Evolutionary conservation across 1,140 invertebrate species (phyloP).

Genomic region (Eupeodes corollae): DNA sequence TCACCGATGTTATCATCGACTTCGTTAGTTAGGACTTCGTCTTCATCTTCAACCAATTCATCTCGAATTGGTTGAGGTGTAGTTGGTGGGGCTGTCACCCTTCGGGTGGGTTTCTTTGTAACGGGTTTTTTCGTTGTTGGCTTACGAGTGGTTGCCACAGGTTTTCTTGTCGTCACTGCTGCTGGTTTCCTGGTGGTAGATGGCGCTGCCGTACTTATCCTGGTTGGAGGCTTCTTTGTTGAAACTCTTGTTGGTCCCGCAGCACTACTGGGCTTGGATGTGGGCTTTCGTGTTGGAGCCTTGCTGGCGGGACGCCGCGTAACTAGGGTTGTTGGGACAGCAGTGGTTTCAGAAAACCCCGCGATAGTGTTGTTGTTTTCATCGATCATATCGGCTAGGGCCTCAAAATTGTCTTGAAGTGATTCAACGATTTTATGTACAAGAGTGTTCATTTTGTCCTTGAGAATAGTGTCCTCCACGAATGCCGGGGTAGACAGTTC

Average conservation of each 20-base stretch:
- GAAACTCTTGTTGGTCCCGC: slow-evolving; percentile 8
- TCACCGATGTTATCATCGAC: slow-evolving; percentile 40
- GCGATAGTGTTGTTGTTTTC: slow-evolving; percentile 27
- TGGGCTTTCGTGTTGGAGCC: slow-evolving; percentile 21
- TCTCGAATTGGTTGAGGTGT: slow-evolving; percentile 17
- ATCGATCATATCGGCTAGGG: slow-evolving; percentile 60
- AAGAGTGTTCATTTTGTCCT: slow-evolving; percentile 67
- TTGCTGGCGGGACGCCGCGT: slow-evolving; percentile 15
- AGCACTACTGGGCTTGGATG: slow-evolving; percentile 13
- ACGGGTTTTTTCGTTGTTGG: slow-evolving; percentile 41
- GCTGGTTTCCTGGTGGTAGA: slow-evolving; percentile 16
- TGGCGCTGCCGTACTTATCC: slow-evolving; percentile 40
- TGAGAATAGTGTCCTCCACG: slow-evolving; percentile 59
- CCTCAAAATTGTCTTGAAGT: slow-evolving; percentile 67
- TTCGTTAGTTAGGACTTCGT: slow-evolving; percentile 42
- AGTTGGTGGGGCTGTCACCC: slow-evolving; percentile 15
- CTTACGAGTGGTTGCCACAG: slow-evolving; percentile 18
- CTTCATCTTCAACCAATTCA: slow-evolving; percentile 33
- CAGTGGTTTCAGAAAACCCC: slow-evolving; percentile 6
- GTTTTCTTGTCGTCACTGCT: slow-evolving; percentile 28
- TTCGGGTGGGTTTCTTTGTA: slow-evolving; percentile 11
- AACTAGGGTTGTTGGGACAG: slow-evolving; percentile 6
- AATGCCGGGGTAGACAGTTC: slow-evolving; percentile 60
- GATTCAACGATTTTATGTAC: slow-evolving; percentile 73
- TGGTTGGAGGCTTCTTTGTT: slow-evolving; percentile 32